Percentiles rank a stretch among this genome's conserved stretches.
Evolutionary conservation across 1,140 invertebrate genomes (phyloP).

Genomic region (Trissolcus basalis): DNA sequence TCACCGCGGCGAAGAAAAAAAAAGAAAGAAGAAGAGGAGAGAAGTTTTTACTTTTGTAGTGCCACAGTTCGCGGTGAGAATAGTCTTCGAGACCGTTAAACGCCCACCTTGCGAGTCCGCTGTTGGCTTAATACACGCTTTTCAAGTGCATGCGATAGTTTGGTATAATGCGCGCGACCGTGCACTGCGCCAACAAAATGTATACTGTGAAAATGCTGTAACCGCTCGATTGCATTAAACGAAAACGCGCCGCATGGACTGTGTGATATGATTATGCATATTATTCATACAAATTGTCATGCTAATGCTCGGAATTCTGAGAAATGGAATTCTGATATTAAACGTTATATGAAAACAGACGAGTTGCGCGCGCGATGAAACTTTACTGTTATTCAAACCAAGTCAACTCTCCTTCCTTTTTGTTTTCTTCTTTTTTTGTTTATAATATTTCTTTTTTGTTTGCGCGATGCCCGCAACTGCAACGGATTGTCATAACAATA

Average conservation of each 20-base stretch:
- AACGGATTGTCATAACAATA: no score
- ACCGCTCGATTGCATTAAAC: slow-evolving; percentile 26
- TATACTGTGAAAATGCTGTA: slow-evolving; percentile 20
- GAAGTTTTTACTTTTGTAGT: slow-evolving; percentile 5
- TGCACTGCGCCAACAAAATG: slow-evolving; percentile 22
- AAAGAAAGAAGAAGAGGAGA: no score
- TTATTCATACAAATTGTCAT: slow-evolving; percentile 39
- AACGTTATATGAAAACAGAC: slow-evolving; percentile 26
- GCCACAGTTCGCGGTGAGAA: slow-evolving; percentile 21
- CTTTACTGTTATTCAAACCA: slow-evolving; percentile 18
- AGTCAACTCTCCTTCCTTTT: no score
- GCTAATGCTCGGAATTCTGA: slow-evolving; percentile 23
- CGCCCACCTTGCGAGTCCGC: slow-evolving; percentile 41
- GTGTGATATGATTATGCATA: slow-evolving; percentile 45
- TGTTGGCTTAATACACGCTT: slow-evolving; percentile 40
- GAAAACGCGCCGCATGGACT: slow-evolving; percentile 5
- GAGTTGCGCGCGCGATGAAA: slow-evolving; percentile 19
- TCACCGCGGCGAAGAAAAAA: slow-evolving; percentile 20
- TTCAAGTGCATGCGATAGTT: slow-evolving; percentile 26
- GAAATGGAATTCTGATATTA: slow-evolving; percentile 30
- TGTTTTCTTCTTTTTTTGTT: slow-evolving; percentile 1
- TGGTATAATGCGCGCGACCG: neutral
- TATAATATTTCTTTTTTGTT: neutral
- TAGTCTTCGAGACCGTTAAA: slow-evolving; percentile 46
- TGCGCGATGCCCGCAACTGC: neutral